Conservation (phyloP, 2,888 invertebrate species). For the Congeria kusceri region DNA sequence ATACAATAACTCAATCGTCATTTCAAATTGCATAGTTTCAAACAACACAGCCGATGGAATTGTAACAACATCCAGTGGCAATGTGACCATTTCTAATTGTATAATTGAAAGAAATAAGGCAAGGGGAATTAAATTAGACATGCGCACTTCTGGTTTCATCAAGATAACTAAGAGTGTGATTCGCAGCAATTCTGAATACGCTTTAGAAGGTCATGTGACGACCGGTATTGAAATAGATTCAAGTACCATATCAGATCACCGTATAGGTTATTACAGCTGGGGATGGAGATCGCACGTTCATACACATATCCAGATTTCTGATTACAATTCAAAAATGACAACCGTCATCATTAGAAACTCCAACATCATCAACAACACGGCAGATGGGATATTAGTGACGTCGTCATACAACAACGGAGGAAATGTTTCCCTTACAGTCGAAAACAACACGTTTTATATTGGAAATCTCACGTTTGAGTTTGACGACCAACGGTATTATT, state of each 20-base stretch:
- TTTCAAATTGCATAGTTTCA: neutral
- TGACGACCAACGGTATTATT: neutral
- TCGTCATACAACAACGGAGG: neutral
- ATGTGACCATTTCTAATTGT: neutral
- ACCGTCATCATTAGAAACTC: conserved; percentile 1
- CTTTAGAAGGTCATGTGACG: neutral
- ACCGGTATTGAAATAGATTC: conserved; percentile 1
- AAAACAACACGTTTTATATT: conserved; percentile 7
- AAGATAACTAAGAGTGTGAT: too few species aligned
- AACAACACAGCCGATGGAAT: neutral
- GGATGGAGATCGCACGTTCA: neutral
- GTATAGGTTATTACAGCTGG: neutral
- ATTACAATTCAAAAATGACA: neutral
- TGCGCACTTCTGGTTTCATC: neutral
- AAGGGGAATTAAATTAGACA: neutral
- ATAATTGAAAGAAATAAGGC: neutral
- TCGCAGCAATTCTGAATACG: conserved; percentile 2
- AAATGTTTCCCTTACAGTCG: neutral
- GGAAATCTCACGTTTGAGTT: neutral
- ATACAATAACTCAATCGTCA: too few species aligned
- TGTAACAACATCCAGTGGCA: neutral
- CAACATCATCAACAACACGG: conserved; percentile 1
- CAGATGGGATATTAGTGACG: conserved; percentile 13
- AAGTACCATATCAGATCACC: conserved; percentile 9
- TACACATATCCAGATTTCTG: neutral